These are phyloP conservation scores for Allophyes oxyacanthae DNA, from an alignment of 2,888 invertebrate genomes.

Conservation along the genomic window DNA sequence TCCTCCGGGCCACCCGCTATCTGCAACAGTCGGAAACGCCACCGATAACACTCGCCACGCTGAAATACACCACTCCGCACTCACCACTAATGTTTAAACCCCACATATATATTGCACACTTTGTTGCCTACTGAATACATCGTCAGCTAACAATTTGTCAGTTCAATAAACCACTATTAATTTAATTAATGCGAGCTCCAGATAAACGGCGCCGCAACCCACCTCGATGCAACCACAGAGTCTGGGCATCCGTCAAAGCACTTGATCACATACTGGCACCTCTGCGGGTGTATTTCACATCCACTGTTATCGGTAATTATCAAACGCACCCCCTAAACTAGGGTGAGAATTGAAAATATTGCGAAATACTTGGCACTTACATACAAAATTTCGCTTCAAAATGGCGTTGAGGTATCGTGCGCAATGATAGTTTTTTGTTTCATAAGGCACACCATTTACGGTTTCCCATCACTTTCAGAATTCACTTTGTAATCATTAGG, in stretches of 20 bases:
- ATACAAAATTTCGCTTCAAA: slow-evolving; percentile 90
- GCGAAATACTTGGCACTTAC: slow-evolving; percentile 90
- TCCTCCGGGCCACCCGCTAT: slow-evolving; percentile 85
- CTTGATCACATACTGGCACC: slow-evolving; percentile 61
- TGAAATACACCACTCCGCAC: slow-evolving; percentile 60
- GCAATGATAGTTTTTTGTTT: slow-evolving; percentile 89
- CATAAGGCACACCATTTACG: slow-evolving; percentile 79
- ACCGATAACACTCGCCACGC: slow-evolving; percentile 82
- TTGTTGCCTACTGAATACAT: slow-evolving; percentile 44
- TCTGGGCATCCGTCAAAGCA: slow-evolving; percentile 66
- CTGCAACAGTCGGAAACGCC: slow-evolving; percentile 87
- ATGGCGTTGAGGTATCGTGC: slow-evolving; percentile 90
- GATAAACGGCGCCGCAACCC: slow-evolving; percentile 80
- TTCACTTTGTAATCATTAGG: slow-evolving; percentile 73
- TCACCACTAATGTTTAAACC: slow-evolving; percentile 42
- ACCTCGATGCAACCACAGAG: slow-evolving; percentile 78
- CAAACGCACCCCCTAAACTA: slow-evolving; percentile 65
- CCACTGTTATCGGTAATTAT: slow-evolving; percentile 66
- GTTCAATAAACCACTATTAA: slow-evolving; percentile 68
- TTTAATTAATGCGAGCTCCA: slow-evolving; percentile 82
- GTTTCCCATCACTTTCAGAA: slow-evolving; percentile 77
- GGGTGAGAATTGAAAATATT: slow-evolving; percentile 81
- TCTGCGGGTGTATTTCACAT: slow-evolving; percentile 64
- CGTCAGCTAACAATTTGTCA: slow-evolving; percentile 54
- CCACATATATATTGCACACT: slow-evolving; percentile 39